Percentiles rank a stretch among this genome's conserved stretches.
phyloP scores from a whole-genome alignment of 2,797 vertebrate genomes.

The Salmo trutta region DNA sequence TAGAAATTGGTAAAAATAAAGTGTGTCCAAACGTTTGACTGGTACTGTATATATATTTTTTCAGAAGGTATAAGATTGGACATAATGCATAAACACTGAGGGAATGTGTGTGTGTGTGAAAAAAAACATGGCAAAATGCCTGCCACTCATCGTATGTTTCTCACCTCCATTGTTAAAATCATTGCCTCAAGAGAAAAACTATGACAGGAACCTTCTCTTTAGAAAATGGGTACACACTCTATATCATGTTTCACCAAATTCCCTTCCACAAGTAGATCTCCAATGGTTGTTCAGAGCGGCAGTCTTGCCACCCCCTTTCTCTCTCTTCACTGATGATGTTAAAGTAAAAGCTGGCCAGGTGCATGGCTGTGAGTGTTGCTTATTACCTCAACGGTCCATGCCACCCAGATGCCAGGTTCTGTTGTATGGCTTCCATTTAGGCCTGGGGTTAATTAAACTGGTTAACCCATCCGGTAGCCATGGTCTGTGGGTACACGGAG shows the following conservation, averaged over 20 bases:
- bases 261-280: neutral
- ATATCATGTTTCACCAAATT: neutral
- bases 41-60: too few relatives aligned
- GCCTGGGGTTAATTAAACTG: conserved; percentile 79
- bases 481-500: conserved; percentile 52
- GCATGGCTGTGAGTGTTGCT: conserved; percentile 26
- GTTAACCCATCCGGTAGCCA: conserved; percentile 59
- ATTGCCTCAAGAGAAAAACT: neutral
- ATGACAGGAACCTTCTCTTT: neutral
- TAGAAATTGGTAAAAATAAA: too few relatives aligned
- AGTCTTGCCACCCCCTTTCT: neutral
- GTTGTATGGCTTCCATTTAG: conserved; percentile 58
- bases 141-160: neutral
- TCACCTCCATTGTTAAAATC: neutral
- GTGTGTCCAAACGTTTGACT: too few relatives aligned
- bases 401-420: conserved; percentile 67
- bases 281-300: conserved; percentile 2
- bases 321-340: conserved; percentile 3
- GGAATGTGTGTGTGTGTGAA: neutral
- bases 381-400: conserved; percentile 48
- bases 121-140: neutral
- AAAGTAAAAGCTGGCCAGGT: conserved; percentile 28
- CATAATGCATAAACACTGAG: neutral
- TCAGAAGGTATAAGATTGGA: neutral
- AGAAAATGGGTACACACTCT: neutral